Evolutionary conservation across 2,797 vertebrate genomes (phyloP), one percentile per base, ranked within the genome.

Genomic region (Artibeus jamaicensis): DNA sequence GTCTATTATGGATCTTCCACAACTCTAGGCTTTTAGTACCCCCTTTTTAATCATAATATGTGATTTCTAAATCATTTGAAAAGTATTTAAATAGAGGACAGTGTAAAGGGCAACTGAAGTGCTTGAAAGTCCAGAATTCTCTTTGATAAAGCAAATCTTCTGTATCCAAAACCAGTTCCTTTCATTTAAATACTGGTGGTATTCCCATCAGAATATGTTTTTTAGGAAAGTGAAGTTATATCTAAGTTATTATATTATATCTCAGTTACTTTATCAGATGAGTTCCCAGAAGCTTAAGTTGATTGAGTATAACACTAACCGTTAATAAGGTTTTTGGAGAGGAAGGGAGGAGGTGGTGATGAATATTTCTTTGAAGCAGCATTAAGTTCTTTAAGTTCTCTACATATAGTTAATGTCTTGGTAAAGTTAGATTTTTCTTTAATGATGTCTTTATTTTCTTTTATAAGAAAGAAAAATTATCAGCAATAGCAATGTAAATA

Each of bases 221-320:
- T 91, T 76, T 83, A 95, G 55, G 37, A 92, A 93, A 91, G 50
- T 37, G 18, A 90, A 93, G 26, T 94, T 82, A 44, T 85, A 77
- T 46, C 34, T 91, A 50, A 95, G 32, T 90, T 44, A 88, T 92
- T 90, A 90, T 94, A 92, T 93, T 97, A 93, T 84, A 73, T 46
- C 34, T 93, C 55, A 95, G 32, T 88, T 44, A 88, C 92, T 90
- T 92, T 94, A 93, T 93, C 97, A 95, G 96, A 92, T 37, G 24
- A 90, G 39, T 76, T 97, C 55, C 55, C 10, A 68, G 65, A 92
- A 92, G 48, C n/a, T 85, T 93, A 46, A 57, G 2, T 78, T 77
- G 78, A 76, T 70, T 59, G 62, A 91, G 7, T 70, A 39, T 53
- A 76, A 62, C 85, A 79, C 26, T 89, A 67, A 89, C 29, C 24